These are phyloP conservation scores for Amphipoea oculea DNA, from an alignment of 2,888 invertebrate species.

Conservation along the genomic window DNA sequence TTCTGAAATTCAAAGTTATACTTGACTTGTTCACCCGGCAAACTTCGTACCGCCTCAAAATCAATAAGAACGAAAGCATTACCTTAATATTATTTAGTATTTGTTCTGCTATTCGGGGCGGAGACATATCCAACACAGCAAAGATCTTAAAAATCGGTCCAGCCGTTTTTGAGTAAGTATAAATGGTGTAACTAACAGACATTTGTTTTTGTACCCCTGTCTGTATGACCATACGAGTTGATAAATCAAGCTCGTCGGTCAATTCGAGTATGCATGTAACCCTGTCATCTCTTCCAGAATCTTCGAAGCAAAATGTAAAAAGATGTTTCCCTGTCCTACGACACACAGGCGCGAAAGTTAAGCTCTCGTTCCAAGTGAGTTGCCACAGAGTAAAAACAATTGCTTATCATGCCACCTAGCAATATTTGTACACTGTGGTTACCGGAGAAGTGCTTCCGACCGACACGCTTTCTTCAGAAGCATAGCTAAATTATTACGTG, in stretches of 20 bases:
- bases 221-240: no score
- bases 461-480: conserved; percentile 54
- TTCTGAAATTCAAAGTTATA: background rate
- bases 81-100: no score
- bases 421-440: conserved; percentile 23
- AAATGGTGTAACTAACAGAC: no score
- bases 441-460: conserved; percentile 29
- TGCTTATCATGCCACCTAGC: conserved; percentile 33
- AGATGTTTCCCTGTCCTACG: background rate
- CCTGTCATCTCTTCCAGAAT: background rate
- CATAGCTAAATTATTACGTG: conserved; percentile 40
- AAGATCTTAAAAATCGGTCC: no score
- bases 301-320: background rate
- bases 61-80: no score
- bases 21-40: no score
- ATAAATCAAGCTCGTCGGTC: background rate
- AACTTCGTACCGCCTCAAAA: no score
- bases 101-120: no score
- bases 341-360: background rate
- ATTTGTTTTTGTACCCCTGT: no score
- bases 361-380: conserved; percentile 32
- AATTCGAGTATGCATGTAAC: background rate
- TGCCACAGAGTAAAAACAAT: conserved; percentile 42
- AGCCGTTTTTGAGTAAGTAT: no score
- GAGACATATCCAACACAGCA: no score